phyloP scores from a whole-genome alignment of 2,888 invertebrate species.

The Meiosimyza platycephala region DNA sequence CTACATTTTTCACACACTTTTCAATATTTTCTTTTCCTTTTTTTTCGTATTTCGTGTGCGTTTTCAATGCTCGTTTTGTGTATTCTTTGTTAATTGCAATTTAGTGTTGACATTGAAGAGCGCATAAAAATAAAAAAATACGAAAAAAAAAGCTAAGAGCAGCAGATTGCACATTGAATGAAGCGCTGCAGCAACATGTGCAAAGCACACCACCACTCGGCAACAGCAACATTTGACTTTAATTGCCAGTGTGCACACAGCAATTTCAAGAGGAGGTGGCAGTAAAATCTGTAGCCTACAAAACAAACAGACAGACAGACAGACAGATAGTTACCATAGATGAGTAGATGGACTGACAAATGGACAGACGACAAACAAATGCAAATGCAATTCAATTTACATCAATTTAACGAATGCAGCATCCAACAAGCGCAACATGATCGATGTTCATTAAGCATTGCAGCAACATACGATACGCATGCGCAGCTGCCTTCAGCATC shows the following conservation, averaged over 20 bases:
- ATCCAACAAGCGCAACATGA: conserved; percentile 41
- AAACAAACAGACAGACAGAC: conserved; percentile 1
- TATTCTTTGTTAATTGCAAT: no score
- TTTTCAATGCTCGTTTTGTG: no score
- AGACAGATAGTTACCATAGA: background rate
- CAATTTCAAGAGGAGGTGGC: background rate
- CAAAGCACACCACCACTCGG: background rate
- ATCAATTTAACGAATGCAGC: conserved; percentile 59
- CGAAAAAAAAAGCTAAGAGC: no score
- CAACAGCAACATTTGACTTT: background rate
- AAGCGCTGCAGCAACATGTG: background rate
- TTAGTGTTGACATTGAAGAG: conserved; percentile 24
- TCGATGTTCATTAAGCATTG: conserved; percentile 33
- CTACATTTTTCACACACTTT: conserved; percentile 27
- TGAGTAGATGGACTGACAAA: background rate
- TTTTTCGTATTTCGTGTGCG: background rate
- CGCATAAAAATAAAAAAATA: background rate
- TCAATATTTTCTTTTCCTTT: background rate
- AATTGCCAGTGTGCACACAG: background rate
- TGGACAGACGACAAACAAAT: conserved; percentile 31
- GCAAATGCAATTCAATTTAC: conserved; percentile 66
- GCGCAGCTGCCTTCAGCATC: conserved; percentile 29
- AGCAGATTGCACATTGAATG: background rate
- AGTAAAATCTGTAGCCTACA: background rate
- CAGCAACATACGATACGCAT: conserved; percentile 31